These are phyloP conservation scores for Myiopsitta monachus DNA, from an alignment of 2,113 vertebrate genomes.

Conservation along the genomic window DNA sequence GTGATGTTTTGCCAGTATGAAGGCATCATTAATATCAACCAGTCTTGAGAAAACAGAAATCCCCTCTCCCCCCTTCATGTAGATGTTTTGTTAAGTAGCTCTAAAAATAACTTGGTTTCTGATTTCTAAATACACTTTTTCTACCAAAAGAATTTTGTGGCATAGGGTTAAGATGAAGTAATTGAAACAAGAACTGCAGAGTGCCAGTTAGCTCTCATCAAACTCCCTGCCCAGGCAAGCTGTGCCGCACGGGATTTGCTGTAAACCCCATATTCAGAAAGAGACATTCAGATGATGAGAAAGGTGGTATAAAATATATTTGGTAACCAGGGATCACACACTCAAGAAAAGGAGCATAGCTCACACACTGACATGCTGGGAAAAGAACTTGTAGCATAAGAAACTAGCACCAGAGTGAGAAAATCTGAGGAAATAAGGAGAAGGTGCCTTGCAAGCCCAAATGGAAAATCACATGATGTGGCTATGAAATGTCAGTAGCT, in stretches of 20 bases:
- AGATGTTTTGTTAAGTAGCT: not conserved
- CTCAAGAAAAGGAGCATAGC: not conserved
- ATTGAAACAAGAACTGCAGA: not conserved
- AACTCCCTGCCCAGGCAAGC: not conserved
- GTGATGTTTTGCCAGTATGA: not conserved
- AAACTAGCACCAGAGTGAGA: not conserved
- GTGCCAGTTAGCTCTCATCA: not conserved
- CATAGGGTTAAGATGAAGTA: not conserved
- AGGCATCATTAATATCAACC: not conserved
- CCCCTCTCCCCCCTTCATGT: not conserved
- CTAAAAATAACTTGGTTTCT: not conserved
- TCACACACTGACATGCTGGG: not conserved
- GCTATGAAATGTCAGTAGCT: not conserved
- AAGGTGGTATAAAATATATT: not conserved
- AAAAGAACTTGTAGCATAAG: not conserved
- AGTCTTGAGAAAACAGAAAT: not conserved
- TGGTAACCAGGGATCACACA: not conserved
- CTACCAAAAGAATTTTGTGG: not conserved
- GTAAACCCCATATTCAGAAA: not conserved
- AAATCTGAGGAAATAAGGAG: not conserved
- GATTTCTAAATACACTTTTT: not conserved
- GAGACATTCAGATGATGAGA: not conserved
- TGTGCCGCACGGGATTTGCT: not conserved
- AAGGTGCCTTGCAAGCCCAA: not conserved
- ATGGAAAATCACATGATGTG: not conserved